Evolutionary conservation across 2,113 vertebrate species (phyloP).

Genomic region (Chloroceryle aenea): DNA sequence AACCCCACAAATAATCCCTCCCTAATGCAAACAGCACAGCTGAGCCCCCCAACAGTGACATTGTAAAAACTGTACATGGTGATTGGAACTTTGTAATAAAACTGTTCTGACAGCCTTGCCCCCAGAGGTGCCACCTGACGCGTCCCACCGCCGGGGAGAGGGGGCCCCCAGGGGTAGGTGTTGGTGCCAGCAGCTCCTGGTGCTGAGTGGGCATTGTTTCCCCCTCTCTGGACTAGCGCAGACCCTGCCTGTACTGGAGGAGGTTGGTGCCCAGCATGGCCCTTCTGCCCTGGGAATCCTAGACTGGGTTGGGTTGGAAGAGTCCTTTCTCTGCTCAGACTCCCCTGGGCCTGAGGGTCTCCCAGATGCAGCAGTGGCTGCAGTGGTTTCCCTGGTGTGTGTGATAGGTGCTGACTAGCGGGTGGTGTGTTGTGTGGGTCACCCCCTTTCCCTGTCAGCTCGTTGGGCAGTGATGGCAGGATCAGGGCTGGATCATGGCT

Average conservation of each 20-base stretch:
- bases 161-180: background rate
- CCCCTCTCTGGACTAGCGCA: background rate
- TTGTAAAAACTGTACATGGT: slow-evolving; percentile 78
- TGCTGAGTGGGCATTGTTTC: background rate
- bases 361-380: background rate
- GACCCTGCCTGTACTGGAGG: background rate
- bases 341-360: background rate
- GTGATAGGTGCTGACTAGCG: fast-evolving
- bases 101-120: background rate
- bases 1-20: background rate
- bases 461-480: background rate
- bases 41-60: slow-evolving; percentile 27
- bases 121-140: background rate
- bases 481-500: background rate
- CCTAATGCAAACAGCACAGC: slow-evolving; percentile 16
- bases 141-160: background rate
- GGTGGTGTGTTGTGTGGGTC: background rate
- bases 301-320: background rate
- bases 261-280: background rate
- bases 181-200: background rate
- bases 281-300: background rate
- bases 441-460: background rate
- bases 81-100: slow-evolving; percentile 78
- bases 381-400: background rate
- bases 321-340: background rate